Evolutionary conservation across 1,140 invertebrate genomes (phyloP), one percentile per base, ranked within the genome.

Genomic region (Drosophila tani): DNA sequence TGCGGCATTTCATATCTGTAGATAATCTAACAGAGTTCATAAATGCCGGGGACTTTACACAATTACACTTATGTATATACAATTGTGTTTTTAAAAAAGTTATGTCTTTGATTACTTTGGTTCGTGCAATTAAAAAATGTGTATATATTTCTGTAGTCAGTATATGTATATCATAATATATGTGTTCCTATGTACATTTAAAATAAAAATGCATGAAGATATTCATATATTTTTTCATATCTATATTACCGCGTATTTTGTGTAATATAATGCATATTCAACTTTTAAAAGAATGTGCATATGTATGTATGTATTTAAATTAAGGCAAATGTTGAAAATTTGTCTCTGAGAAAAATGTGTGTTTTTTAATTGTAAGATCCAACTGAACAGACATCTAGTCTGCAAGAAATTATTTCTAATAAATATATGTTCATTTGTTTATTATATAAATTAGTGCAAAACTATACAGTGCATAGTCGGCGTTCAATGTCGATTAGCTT

Each of bases 391-490:
- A 27, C 2, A 11, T 3, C 1, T 5, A 3, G n/a, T 49, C 14
- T 19, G 0, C 2, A 3, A 12, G n/a, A 46, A 46, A 15, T 27
- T 24, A 21, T 35, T 21, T 62, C n/a, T 29, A 27, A 32, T 60
- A 32, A 11, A 29, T 35, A 14, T 21, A 12, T 38, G 9, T 53
- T 5, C 4, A 24, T 29, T 45, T 35, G 29, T 19, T 9, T 65
- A 59, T 66, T 66, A 15, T 38, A 62, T 67, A 47, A 67, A 67
- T 58, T 67, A 62, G 62, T 29, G 24, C 8, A 57, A 21, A 57
- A 41, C 15, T 17, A 14, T 41, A 29, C 35, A 24, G 19, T 43
- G 7, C 50, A 12, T 57, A 29, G 24, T 32, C 29, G 56, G 64
- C 43, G 15, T 63, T 27, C 64, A 27, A 27, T 46, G 41, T 46